A percentile compares a stretch with the other conserved stretches of the same genome.
Evolutionary conservation across 2,888 invertebrate genomes (phyloP).

Genomic region (Leptinotarsa juncta): DNA sequence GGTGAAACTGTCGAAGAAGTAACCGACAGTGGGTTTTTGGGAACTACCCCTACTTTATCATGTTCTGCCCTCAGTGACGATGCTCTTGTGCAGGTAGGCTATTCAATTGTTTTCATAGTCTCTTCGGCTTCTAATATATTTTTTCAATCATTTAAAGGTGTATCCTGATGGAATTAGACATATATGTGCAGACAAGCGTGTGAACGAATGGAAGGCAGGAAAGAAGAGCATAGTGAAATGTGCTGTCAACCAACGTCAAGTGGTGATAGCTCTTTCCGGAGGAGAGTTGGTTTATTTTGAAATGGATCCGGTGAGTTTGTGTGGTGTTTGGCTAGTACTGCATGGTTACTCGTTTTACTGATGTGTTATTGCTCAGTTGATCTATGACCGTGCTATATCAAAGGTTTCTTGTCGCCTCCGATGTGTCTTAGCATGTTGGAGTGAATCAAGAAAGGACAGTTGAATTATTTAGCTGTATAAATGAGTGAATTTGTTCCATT

Average conservation of each 20-base stretch:
- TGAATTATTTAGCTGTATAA: neutral
- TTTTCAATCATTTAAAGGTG: conserved; percentile 68
- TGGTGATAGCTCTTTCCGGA: conserved; percentile 96
- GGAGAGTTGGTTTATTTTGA: conserved; percentile 99
- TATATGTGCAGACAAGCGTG: conserved; percentile 96
- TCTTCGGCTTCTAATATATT: conserved; percentile 14
- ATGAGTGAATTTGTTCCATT: too few species aligned
- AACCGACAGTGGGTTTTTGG: conserved; percentile 98
- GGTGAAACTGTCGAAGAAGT: conserved; percentile 99
- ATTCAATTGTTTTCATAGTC: conserved; percentile 6
- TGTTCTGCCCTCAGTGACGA: conserved; percentile 98
- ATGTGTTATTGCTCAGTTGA: conserved; percentile 33
- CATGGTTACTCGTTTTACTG: conserved; percentile 36
- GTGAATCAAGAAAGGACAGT: conserved; percentile 63
- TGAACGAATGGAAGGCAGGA: conserved; percentile 99
- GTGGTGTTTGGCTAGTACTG: neutral
- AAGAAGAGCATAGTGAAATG: conserved; percentile 97
- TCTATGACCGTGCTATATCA: conserved; percentile 56
- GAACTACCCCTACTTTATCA: conserved; percentile 97
- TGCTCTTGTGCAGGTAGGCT: conserved; percentile 90
- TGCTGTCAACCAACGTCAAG: conserved; percentile 98
- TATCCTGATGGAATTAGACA: conserved; percentile 99
- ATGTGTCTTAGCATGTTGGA: conserved; percentile 58
- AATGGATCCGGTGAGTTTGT: conserved; percentile 92
- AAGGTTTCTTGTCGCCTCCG: conserved; percentile 64